Percentiles rank a stretch among this genome's conserved stretches.
phyloP scores from a whole-genome alignment of 2,113 vertebrate species.

The Aptenodytes patagonicus region DNA sequence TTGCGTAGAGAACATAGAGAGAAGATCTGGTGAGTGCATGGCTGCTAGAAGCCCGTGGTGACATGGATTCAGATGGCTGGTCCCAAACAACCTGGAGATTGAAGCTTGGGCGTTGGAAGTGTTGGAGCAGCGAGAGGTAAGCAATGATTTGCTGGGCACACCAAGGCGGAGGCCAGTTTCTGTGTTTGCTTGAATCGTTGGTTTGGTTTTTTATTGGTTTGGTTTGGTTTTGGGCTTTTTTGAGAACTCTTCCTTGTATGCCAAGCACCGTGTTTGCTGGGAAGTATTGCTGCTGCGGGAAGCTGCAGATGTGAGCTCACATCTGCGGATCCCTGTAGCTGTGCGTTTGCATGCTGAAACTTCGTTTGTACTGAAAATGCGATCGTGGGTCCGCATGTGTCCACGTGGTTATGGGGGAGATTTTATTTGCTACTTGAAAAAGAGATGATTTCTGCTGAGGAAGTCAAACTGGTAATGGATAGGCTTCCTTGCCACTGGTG shows the following conservation, averaged over 20 bases:
- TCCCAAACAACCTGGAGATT: neutral
- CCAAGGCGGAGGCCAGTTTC: neutral
- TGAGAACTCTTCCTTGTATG: neutral
- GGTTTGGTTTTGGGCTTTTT: neutral
- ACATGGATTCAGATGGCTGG: neutral
- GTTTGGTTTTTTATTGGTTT: neutral
- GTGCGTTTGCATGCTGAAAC: neutral
- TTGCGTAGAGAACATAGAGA: neutral
- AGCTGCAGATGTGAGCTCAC: neutral
- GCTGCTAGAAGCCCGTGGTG: neutral
- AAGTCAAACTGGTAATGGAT: neutral
- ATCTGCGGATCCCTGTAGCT: neutral
- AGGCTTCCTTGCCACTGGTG: neutral
- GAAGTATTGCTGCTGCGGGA: neutral
- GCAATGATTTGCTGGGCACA: neutral
- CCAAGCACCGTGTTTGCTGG: neutral
- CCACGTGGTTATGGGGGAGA: neutral
- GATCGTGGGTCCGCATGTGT: accelerated
- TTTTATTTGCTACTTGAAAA: neutral
- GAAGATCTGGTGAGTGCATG: too few relatives aligned
- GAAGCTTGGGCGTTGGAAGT: neutral
- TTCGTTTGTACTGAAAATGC: neutral
- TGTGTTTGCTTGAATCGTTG: neutral
- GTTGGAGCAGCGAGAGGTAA: neutral
- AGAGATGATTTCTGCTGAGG: neutral